Base-by-base conservation (phyloP, 1,140 invertebrate genomes). In the Orussus abietinus region DNA sequence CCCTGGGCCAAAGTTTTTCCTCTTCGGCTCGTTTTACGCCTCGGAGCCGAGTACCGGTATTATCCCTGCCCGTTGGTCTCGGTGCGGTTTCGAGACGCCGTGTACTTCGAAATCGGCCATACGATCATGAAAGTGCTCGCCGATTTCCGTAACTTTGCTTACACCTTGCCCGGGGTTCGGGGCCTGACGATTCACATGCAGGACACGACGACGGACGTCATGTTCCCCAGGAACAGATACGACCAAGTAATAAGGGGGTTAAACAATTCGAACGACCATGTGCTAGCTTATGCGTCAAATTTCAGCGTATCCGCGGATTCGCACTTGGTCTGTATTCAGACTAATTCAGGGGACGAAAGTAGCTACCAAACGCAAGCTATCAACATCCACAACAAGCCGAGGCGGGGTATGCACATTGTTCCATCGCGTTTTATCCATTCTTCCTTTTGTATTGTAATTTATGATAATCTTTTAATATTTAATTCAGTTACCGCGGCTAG, bases 81-180 rank as follows among this genome's bases (percentile, higher is more conserved):
- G n/a, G 80, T 87, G 13, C 75, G 87, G 12, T 78, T 84, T 58
- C 66, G 91, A 10, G 85, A 89, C 42, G 82, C 90, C 1, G 85
- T 92, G 2, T 94, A 88, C 64, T 86, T 80, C 31, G 89, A 94
- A 74, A 88, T 93, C 40, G 90, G 90, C 7, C 88, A 92, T 55
- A 93, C 90, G 5, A 90, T 94, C 32, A 91, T 93, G 73, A 92
- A 90, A 74, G 76, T 93, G 22, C 67, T 93, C 38, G 88, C 88
- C 4, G 90, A 93, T 75, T 92, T 93, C 64, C 76, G 88, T 38
- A 92, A 90, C 66, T 92, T 83, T 64, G 81, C 87, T 3, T 94
- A 93, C 59, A 88, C 86, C 13, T 65, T 94, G 47, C 85, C 87
- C 2, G 78, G 80, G 15, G 85, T 93, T 2, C 74, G 81, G 36